Conservation (phyloP, 2,113 vertebrate genomes). For the Ascaphus truei region DNA sequence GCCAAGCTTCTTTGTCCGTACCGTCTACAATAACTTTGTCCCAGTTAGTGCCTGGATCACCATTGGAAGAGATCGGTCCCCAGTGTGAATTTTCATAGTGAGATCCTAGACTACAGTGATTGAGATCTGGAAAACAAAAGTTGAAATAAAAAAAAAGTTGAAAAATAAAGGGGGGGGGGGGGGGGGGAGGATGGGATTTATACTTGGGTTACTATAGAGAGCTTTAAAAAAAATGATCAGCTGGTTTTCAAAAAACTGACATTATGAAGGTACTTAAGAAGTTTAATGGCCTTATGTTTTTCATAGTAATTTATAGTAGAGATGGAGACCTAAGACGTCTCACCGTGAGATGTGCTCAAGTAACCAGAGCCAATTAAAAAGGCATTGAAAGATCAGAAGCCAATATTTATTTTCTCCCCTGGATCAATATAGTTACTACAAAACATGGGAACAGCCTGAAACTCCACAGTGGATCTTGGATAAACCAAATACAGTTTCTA, state of each 20-base stretch:
- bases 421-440: no score
- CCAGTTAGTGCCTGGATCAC: constrained; percentile 87
- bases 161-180: background rate
- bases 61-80: constrained; percentile 85
- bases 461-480: no score
- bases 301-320: no score
- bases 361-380: no score
- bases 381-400: no score
- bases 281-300: no score
- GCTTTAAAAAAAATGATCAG: background rate
- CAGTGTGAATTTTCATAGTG: constrained; percentile 93
- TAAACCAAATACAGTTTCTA: no score
- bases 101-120: constrained; percentile 83
- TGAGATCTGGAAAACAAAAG: constrained; percentile 72
- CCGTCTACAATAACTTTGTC: constrained; percentile 87
- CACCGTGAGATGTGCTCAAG: no score
- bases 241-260: background rate
- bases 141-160: constrained; percentile 40
- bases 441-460: no score
- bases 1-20: constrained; percentile 81
- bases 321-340: no score
- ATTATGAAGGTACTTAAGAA: no score
- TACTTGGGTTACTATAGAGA: background rate
- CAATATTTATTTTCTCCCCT: no score
- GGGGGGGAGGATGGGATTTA: background rate